A percentile compares a stretch with the other conserved stretches of the same genome.
Evolutionary conservation across 2,888 invertebrate species (phyloP).

Genomic region (Melinaea marsaeus): DNA sequence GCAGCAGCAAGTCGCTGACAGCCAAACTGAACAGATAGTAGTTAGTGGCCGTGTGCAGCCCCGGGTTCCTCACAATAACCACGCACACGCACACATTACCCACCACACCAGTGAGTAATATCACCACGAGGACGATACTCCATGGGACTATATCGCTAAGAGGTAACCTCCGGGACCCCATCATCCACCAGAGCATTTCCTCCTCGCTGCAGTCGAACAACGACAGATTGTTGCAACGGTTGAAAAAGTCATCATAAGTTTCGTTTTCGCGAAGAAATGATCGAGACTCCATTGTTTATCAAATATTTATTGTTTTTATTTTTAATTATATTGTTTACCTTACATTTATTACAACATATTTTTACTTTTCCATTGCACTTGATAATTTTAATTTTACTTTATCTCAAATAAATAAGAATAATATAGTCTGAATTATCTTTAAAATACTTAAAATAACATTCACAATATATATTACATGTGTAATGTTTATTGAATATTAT

Average conservation of each 20-base stretch:
- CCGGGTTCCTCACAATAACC: conserved; percentile 87
- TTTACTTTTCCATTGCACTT: no score
- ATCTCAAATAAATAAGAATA: no score
- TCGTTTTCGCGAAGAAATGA: conserved; percentile 58
- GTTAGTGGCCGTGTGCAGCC: conserved; percentile 93
- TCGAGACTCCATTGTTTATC: conserved; percentile 47
- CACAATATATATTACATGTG: no score
- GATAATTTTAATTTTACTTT: no score
- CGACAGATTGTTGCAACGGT: conserved; percentile 68
- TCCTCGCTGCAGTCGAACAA: conserved; percentile 78
- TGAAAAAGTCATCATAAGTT: conserved; percentile 62
- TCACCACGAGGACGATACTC: conserved; percentile 84
- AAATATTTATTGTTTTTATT: no score
- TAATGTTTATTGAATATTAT: no score
- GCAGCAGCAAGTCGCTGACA: conserved; percentile 88
- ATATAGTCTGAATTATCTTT: no score
- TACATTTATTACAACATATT: no score
- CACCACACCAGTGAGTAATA: conserved; percentile 89
- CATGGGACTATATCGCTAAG: conserved; percentile 77
- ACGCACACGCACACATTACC: conserved; percentile 92
- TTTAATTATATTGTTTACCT: no score
- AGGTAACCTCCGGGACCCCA: conserved; percentile 81
- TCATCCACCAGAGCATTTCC: conserved; percentile 76
- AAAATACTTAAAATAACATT: no score
- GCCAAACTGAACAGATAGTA: conserved; percentile 94